These are phyloP conservation scores for Drosophila eohydei DNA, from an alignment of 2,888 invertebrate genomes.

Conservation along the genomic window DNA sequence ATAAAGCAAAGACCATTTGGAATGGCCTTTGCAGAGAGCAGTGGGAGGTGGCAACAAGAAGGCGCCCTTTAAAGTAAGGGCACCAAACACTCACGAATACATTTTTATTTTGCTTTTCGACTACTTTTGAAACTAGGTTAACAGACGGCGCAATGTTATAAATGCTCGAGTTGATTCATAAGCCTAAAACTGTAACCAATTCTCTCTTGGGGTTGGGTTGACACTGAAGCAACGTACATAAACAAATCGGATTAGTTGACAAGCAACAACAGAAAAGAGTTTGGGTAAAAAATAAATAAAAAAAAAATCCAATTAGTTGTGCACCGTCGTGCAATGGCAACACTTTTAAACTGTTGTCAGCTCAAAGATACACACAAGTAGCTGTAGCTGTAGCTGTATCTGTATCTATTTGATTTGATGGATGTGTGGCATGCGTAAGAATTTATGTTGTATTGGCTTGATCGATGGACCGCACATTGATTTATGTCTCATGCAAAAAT, in stretches of 20 bases:
- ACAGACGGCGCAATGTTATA: constrained; percentile 52
- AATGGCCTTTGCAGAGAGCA: constrained; percentile 18
- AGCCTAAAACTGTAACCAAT: constrained; percentile 78
- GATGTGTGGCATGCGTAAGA: constrained; percentile 81
- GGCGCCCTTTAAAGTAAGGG: constrained; percentile 38
- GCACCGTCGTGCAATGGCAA: constrained; percentile 66
- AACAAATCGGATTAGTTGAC: constrained; percentile 80
- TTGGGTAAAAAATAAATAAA: constrained; percentile 28
- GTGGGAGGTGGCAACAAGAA: constrained; percentile 28
- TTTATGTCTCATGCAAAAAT: constrained; percentile 70
- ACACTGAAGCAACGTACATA: constrained; percentile 55
- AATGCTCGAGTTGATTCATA: constrained; percentile 66
- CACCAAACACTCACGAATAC: constrained; percentile 39
- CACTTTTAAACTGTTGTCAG: constrained; percentile 64
- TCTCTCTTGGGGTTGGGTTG: constrained; percentile 28
- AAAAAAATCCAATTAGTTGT: constrained; percentile 79
- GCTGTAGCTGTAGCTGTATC: constrained; percentile 23
- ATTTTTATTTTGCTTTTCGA: constrained; percentile 41
- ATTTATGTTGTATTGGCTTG: constrained; percentile 61
- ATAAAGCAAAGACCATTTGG: constrained; percentile 39
- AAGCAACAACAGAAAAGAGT: neutral
- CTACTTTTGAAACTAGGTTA: constrained; percentile 73
- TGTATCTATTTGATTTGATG: constrained; percentile 57
- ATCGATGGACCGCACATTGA: constrained; percentile 73
- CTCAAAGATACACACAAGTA: constrained; percentile 37